Conservation (phyloP, 2,888 invertebrate species). For the Pterobdella sp. region DNA sequence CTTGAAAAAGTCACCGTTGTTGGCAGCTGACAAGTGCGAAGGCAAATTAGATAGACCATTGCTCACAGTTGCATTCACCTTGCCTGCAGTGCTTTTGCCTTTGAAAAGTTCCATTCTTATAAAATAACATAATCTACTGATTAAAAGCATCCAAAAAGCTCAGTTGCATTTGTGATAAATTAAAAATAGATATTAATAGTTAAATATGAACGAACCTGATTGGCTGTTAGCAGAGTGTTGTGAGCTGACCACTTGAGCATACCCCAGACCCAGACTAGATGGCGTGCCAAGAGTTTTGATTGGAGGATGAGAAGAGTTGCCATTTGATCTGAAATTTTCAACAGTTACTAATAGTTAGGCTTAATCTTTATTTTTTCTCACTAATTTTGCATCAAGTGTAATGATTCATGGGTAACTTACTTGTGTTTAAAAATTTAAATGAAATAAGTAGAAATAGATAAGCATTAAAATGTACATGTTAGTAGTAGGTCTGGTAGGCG, state of each 20-base stretch:
- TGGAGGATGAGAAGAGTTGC: neutral
- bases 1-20: neutral
- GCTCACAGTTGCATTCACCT: neutral
- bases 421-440: neutral
- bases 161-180: neutral
- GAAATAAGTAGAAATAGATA: neutral
- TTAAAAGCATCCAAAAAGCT: neutral
- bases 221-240: constrained; percentile 19
- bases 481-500: neutral
- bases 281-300: constrained; percentile 26
- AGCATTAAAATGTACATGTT: neutral
- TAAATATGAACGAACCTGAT: neutral
- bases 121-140: neutral
- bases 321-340: neutral
- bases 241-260: constrained; percentile 37
- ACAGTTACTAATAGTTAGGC: neutral
- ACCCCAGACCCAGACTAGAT: constrained; percentile 34
- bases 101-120: neutral
- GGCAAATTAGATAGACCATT: neutral
- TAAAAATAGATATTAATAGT: neutral
- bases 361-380: neutral
- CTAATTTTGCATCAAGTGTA: neutral
- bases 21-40: neutral
- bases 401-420: too few relatives aligned
- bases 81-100: neutral